These are phyloP conservation scores for Teinopalpus imperialis DNA, from an alignment of 2,888 invertebrate species.

Conservation along the genomic window DNA sequence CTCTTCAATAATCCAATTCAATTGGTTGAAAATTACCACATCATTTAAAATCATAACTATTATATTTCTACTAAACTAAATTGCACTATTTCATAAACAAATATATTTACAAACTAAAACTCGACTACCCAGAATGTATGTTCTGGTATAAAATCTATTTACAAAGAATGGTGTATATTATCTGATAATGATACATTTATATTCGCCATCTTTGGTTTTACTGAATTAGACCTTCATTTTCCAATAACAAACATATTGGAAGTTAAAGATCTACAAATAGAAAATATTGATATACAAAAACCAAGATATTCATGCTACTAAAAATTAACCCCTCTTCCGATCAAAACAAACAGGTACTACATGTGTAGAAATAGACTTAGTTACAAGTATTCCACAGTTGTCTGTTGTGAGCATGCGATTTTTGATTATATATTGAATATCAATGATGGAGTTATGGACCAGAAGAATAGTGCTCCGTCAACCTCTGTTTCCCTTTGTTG, in stretches of 20 bases:
- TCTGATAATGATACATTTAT: slow-evolving; percentile 1
- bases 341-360: no score
- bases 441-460: no score
- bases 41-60: slow-evolving; percentile 19
- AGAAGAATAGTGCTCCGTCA: no score
- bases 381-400: no score
- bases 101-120: slow-evolving; percentile 23
- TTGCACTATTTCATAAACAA: slow-evolving; percentile 30
- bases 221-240: slow-evolving; percentile 19
- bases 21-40: slow-evolving; percentile 16
- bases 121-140: slow-evolving; percentile 5
- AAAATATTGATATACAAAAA: no score
- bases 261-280: background rate
- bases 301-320: no score
- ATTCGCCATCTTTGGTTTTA: slow-evolving; percentile 30
- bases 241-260: slow-evolving; percentile 4
- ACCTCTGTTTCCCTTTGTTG: no score
- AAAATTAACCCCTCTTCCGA: no score
- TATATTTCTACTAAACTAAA: slow-evolving; percentile 25
- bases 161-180: background rate
- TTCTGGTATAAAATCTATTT: slow-evolving; percentile 15
- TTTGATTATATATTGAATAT: no score
- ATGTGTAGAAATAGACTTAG: no score
- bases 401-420: no score
- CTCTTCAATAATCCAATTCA: slow-evolving; percentile 1